Evolutionary conservation across 2,888 invertebrate species (phyloP), one percentile per base, ranked within the genome.

Genomic region (Antheraea yamamai): DNA sequence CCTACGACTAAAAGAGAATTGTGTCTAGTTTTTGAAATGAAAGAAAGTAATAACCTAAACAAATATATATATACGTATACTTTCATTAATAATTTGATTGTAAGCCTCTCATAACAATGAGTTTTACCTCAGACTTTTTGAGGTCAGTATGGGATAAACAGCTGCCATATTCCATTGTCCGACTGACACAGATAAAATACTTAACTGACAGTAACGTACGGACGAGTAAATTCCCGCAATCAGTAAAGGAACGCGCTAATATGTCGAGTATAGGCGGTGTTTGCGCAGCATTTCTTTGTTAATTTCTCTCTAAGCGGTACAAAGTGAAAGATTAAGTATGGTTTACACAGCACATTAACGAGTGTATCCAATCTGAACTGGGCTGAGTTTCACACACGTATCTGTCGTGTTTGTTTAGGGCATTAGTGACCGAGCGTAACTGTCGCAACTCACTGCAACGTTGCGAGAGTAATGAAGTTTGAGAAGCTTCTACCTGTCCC

Each of bases 291-390:
- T 89, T 89, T 89, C 87, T 89, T 88, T 85, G 92, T 91, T 92
- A 92, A 93, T 92, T 91, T 89, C 81, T 87, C 84, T 91, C 81
- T 91, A 91, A 91, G 89, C 88, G 87, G 87, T 83, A 91, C 89
- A 93, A 93, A 94, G 91, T 92, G 91, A 92, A 92, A 90, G 89
- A 94, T 93, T 93, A 93, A 91, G 87, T 88, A 82, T 81, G 82
- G 91, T 93, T 91, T 92, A 86, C 89, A 80, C 83, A 85, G 80
- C 79, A 81, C 79, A 88, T 94, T 94, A 93, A 88, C 92, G 82
- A 85, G 85, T 86, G 83, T 82, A 85, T 88, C 85, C 84, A 89
- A 90, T 92, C 82, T 88, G 91, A 89, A 90, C 91, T 90, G 87
- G 88, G 81, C 89, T 86, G 87, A 87, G 90, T 90, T 94, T 93